Evolutionary conservation across 2,113 vertebrate species (phyloP).

Genomic region (Andinoacara biseriatus): DNA sequence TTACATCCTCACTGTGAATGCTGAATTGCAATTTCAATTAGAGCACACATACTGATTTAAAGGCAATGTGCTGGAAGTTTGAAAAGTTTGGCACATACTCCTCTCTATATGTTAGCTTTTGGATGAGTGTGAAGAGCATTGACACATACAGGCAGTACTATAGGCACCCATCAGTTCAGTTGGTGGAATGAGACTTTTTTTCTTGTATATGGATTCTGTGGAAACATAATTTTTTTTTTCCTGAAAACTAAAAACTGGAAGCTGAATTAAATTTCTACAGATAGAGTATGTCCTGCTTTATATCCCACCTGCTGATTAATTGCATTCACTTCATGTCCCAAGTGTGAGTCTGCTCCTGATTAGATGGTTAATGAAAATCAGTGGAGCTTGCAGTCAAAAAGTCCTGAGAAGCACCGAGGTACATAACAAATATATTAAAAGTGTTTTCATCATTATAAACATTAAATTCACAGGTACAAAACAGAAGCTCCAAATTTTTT

Average conservation of each 20-base stretch:
- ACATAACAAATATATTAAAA: neutral
- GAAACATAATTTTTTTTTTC: slow-evolving; percentile 14
- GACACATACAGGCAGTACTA: neutral
- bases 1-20: neutral
- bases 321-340: slow-evolving; percentile 22
- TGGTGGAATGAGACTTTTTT: neutral
- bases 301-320: slow-evolving; percentile 13
- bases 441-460: neutral
- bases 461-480: neutral
- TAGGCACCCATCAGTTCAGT: neutral
- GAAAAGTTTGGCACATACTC: neutral
- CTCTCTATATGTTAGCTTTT: neutral
- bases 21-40: neutral
- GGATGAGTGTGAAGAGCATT: neutral
- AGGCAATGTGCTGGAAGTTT: neutral
- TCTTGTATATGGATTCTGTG: neutral
- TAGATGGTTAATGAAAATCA: slow-evolving; percentile 47
- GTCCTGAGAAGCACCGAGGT: neutral
- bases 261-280: neutral
- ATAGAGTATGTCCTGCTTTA: neutral
- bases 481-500: neutral
- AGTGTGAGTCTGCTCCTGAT: slow-evolving; percentile 24
- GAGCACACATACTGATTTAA: neutral
- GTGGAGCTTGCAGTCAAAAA: neutral
- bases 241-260: slow-evolving; percentile 1